Conservation (phyloP, 2,888 invertebrate species). For the Clostera curtula region DNA sequence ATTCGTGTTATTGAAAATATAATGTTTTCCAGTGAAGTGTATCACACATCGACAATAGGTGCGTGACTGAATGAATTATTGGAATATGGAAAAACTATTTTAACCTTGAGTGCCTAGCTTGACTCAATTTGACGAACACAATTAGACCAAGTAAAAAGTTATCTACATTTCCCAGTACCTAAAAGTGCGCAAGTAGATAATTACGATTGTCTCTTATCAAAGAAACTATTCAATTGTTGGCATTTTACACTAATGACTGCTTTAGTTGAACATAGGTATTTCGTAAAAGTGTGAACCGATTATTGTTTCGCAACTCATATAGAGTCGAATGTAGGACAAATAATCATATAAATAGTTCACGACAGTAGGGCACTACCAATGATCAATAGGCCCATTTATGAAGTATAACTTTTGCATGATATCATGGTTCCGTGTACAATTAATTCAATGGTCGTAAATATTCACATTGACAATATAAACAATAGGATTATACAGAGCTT, state of each 20-base stretch:
- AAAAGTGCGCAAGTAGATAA: no score
- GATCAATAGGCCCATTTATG: conserved; percentile 38
- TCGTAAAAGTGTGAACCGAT: conserved; percentile 55
- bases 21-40: no score
- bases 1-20: no score
- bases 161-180: no score
- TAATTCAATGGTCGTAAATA: conserved; percentile 22
- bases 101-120: no score
- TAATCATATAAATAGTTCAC: conserved; percentile 50
- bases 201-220: conserved; percentile 18
- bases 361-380: conserved; percentile 46
- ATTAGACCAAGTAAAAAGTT: no score
- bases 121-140: no score
- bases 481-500: conserved; percentile 22
- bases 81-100: no score
- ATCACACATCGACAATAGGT: no score
- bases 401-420: conserved; percentile 26
- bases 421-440: conserved; percentile 37
- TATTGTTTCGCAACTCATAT: conserved; percentile 58
- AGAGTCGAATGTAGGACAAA: conserved; percentile 49
- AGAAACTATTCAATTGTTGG: conserved; percentile 34
- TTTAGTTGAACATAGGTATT: conserved; percentile 45
- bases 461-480: conserved; percentile 24
- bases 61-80: no score
- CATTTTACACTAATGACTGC: conserved; percentile 32